These are phyloP conservation scores for Aricia agestis DNA, from an alignment of 1,140 invertebrate genomes.

Conservation along the genomic window DNA sequence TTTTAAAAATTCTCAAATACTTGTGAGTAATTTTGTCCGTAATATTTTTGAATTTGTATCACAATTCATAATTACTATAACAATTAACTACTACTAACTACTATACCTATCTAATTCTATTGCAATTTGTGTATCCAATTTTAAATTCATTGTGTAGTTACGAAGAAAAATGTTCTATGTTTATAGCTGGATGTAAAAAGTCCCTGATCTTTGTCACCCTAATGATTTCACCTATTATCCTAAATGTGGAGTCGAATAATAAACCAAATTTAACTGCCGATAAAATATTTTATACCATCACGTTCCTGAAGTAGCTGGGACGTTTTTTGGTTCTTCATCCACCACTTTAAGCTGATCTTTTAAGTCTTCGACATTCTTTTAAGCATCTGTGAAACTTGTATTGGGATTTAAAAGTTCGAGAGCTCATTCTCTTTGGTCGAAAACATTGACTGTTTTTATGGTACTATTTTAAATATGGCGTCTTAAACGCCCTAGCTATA, in stretches of 20 bases:
- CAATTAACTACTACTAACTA: no score
- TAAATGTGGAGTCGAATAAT: conserved; percentile 63
- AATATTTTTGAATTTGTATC: no score
- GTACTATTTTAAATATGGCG: conserved; percentile 68
- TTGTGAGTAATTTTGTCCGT: no score
- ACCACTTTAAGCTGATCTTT: conserved; percentile 42
- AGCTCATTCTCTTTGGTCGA: conserved; percentile 42
- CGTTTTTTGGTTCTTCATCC: conserved; percentile 49
- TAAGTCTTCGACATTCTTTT: conserved; percentile 6
- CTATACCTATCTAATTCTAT: no score
- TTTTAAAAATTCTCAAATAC: no score
- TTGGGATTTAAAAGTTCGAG: conserved; percentile 16
- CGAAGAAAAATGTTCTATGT: background rate
- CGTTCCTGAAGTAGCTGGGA: conserved; percentile 51
- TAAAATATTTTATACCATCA: conserved; percentile 68
- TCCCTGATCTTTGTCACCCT: conserved; percentile 53
- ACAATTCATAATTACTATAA: no score
- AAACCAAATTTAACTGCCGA: conserved; percentile 64
- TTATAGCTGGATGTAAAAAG: conserved; percentile 33
- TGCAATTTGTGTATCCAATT: background rate
- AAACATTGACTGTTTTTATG: conserved; percentile 59
- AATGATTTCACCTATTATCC: conserved; percentile 64
- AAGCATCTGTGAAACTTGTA: conserved; percentile 16
- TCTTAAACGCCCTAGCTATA: conserved; percentile 54
- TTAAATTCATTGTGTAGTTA: background rate